These are phyloP conservation scores for Bombyx mandarina DNA, from an alignment of 1,140 invertebrate genomes.

Conservation along the genomic window DNA sequence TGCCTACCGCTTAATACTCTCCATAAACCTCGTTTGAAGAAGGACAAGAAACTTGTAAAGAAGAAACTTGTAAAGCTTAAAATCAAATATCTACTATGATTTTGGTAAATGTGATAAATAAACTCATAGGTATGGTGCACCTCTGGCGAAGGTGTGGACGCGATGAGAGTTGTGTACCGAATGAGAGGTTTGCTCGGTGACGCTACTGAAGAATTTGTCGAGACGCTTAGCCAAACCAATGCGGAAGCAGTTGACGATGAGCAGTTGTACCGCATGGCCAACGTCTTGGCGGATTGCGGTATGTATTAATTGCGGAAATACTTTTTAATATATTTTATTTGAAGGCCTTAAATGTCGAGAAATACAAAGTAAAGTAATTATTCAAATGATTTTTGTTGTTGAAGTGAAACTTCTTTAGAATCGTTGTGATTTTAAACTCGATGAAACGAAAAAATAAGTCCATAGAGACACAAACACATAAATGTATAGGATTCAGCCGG, in stretches of 20 bases:
- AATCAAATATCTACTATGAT: background rate
- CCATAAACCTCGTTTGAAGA: no score
- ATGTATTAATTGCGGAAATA: constrained; percentile 6
- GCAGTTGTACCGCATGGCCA: constrained; percentile 83
- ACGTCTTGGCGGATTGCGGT: constrained; percentile 74
- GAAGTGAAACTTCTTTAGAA: no score
- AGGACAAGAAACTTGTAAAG: no score
- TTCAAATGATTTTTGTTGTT: no score
- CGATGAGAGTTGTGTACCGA: constrained; percentile 98
- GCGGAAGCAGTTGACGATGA: constrained; percentile 95
- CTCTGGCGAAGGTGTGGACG: constrained; percentile 88
- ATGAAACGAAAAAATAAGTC: no score
- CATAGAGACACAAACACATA: no score
- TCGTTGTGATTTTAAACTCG: no score
- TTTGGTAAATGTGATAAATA: no score
- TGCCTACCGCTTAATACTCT: no score
- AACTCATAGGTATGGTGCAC: constrained; percentile 80
- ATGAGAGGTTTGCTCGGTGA: constrained; percentile 97
- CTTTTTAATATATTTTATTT: no score
- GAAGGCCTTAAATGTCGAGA: background rate
- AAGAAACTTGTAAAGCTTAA: background rate
- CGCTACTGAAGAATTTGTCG: constrained; percentile 98
- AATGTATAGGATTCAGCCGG: no score
- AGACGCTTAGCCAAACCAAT: constrained; percentile 89
- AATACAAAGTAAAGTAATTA: background rate